Evolutionary conservation across 2,797 vertebrate species (phyloP), one percentile per base, ranked within the genome.

Genomic region (Sebastes vulpes): DNA sequence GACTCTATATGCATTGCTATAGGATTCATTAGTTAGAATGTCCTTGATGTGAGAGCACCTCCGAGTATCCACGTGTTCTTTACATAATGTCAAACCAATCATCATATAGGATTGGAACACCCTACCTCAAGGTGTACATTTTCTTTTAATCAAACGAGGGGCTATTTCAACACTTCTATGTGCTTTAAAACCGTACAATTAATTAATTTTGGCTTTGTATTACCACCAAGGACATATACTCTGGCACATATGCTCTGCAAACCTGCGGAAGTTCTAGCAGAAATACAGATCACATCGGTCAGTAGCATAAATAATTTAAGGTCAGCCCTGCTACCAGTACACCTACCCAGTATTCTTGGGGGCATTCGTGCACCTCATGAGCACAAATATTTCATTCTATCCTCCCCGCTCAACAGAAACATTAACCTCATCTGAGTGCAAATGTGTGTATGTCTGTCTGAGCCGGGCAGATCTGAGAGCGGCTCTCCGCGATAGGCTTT

Each of bases 21-120:
- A 82, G 76, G 80, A 90, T 88, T 92, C 88, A 94, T 96, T 94
- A 92, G 89, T 81, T 71, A 84, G 89, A 85, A 93, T 80, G 92
- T 86, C 92, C 92, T 92, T 92, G 89, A 89, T 74, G 77, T 75
- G 66, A 85, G 79, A 75, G 65, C 63, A 84, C 75, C 57, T 82
- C 42, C 3, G 42, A 57, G 75, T 79, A 70, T 72, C 72, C 71
- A 79, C 18, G 4, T 75, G 65, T 83, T 81, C 85, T 89, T 77
- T 74, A 78, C 38, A 85, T 72, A 59, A 79, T 73, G 83, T 87
- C 83, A 85, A 85, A 74, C 73, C 75, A 81, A 86, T 92, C 87
- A 81, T 74, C 71, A 73, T 80, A 32, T 14, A 32, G 52, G 50
- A 77, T 35, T 77, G 8, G 56, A 76, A 72, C 81, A 46, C 61